phyloP scores from a whole-genome alignment of 2,113 vertebrate species.

The Suncus etruscus region DNA sequence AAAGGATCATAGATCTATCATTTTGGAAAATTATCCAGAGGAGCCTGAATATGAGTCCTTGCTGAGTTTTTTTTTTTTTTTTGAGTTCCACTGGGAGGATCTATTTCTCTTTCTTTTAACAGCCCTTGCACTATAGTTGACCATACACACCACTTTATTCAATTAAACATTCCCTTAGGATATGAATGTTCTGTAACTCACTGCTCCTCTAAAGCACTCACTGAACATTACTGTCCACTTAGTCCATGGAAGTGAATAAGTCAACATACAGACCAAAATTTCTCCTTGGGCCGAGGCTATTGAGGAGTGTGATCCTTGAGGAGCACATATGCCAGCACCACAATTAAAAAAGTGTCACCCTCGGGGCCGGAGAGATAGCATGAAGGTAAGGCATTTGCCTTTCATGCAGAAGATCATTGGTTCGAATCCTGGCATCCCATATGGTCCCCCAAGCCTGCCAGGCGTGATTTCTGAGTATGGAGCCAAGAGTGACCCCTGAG shows the following conservation, averaged over 20 bases:
- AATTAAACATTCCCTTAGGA: background rate
- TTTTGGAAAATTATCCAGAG: background rate
- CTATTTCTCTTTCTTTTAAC: background rate
- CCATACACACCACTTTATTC: background rate
- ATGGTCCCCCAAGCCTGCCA: no score
- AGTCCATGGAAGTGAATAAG: slow-evolving; percentile 6
- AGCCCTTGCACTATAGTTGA: background rate
- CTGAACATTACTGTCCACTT: background rate
- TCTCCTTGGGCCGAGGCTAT: background rate
- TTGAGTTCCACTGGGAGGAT: background rate
- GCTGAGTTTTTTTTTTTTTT: background rate
- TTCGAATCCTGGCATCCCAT: no score
- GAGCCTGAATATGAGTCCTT: background rate
- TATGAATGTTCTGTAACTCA: background rate
- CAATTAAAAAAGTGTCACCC: no score
- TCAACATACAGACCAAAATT: slow-evolving; percentile 29
- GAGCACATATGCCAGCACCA: no score
- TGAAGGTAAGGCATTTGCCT: no score
- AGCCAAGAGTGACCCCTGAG: no score
- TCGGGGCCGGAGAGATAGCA: no score
- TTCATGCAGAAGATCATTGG: no score
- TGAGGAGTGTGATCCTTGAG: no score
- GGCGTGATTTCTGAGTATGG: no score
- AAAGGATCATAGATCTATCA: background rate
- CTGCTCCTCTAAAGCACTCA: background rate